Percentiles rank a stretch among this genome's conserved stretches.
These are phyloP conservation scores for Ceratosolen solmsi DNA, from an alignment of 1,140 invertebrate genomes.

Conservation along the genomic window DNA sequence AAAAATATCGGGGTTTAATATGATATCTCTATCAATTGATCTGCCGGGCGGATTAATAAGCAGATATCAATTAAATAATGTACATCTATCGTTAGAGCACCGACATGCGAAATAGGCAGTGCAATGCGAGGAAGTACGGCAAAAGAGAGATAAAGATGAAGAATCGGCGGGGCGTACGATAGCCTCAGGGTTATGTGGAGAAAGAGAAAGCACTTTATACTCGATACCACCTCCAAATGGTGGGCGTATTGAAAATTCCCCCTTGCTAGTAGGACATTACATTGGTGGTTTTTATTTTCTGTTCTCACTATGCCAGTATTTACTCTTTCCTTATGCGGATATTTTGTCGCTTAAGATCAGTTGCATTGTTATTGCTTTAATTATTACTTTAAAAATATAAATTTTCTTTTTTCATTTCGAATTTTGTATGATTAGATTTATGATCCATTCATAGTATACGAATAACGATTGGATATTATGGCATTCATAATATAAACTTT, in stretches of 20 bases:
- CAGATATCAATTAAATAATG: neutral
- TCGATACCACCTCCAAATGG: neutral
- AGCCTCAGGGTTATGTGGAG: slow-evolving; percentile 17
- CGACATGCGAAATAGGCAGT: neutral
- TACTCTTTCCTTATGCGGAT: neutral
- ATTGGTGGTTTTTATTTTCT: neutral
- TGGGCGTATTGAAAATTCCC: slow-evolving; percentile 7
- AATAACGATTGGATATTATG: no score
- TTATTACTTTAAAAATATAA: no score
- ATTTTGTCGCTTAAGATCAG: slow-evolving; percentile 7
- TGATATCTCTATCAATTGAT: no score
- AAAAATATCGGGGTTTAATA: no score
- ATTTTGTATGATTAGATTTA: no score
- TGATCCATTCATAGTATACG: no score
- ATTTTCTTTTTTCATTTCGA: no score
- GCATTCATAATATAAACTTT: no score
- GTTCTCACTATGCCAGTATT: slow-evolving; percentile 3
- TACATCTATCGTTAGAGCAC: neutral
- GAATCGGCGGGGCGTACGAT: neutral
- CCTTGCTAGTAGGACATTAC: slow-evolving; percentile 7
- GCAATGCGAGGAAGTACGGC: slow-evolving; percentile 4
- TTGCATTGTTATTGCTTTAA: no score
- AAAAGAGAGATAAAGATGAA: neutral
- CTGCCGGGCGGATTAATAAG: rapidly evolving
- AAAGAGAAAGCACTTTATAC: slow-evolving; percentile 12